Conservation (phyloP, 2,888 invertebrate genomes). For the Leptinotarsa tumamoca region DNA sequence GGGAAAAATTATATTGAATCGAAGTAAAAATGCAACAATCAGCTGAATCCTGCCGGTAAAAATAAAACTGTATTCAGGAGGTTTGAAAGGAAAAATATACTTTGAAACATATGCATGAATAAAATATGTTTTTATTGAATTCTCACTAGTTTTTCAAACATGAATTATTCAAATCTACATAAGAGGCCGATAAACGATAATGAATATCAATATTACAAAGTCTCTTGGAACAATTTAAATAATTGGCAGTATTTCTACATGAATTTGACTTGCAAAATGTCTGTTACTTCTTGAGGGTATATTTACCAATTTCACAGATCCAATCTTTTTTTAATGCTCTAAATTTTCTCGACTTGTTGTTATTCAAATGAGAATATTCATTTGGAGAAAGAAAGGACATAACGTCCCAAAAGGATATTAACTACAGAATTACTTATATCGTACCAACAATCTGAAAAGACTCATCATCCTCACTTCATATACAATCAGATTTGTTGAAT, state of each 20-base stretch:
- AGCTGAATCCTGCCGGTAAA: not conserved
- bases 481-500: conserved; percentile 25
- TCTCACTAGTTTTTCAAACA: not conserved
- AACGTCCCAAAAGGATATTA: not conserved
- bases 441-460: not conserved
- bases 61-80: too few species aligned
- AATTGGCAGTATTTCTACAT: not conserved
- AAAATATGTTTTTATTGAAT: not conserved
- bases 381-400: not conserved
- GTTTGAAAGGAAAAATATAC: not conserved
- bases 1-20: too few species aligned
- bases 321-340: not conserved
- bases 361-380: not conserved
- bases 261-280: conserved; percentile 11
- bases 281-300: not conserved
- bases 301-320: conserved; percentile 10
- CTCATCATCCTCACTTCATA: conserved; percentile 28
- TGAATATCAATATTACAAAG: not conserved
- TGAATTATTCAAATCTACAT: not conserved
- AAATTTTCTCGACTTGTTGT: not conserved
- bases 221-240: not conserved
- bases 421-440: not conserved
- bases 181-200: not conserved
- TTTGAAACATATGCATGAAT: not conserved
- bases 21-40: not conserved